A percentile compares a stretch with the other conserved stretches of the same genome.
Conservation (phyloP, 2,888 invertebrate species). For the Agriopis marginaria region DNA sequence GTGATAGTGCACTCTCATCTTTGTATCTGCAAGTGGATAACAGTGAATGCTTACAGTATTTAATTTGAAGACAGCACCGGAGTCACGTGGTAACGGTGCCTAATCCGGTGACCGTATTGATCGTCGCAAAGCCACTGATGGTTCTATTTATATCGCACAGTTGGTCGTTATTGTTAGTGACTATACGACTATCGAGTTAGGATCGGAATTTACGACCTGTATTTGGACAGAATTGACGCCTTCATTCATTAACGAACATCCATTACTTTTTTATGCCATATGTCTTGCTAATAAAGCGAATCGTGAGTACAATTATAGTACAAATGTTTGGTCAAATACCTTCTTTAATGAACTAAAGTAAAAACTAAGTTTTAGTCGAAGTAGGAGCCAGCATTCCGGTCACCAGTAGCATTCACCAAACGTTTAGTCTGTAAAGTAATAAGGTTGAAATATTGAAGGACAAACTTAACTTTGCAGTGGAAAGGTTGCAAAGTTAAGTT, state of each 20-base stretch:
- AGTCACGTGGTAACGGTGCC: neutral
- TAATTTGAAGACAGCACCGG: neutral
- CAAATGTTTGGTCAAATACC: neutral
- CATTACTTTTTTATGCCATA: too few species aligned
- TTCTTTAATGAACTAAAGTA: neutral
- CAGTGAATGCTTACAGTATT: neutral
- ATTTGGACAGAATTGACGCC: slow-evolving; percentile 11
- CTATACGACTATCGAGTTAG: slow-evolving; percentile 5
- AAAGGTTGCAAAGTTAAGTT: too few species aligned
- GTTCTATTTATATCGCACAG: slow-evolving; percentile 26
- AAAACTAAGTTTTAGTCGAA: too few species aligned
- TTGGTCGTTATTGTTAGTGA: slow-evolving; percentile 8
- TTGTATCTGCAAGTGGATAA: neutral
- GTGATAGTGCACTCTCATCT: neutral
- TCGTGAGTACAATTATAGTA: neutral
- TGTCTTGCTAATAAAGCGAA: neutral
- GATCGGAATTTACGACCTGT: slow-evolving; percentile 18
- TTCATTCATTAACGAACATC: slow-evolving; percentile 1
- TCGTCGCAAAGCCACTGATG: slow-evolving; percentile 9
- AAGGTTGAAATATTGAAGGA: too few species aligned
- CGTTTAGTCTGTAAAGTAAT: too few species aligned
- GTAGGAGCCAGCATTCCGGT: too few species aligned
- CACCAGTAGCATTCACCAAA: too few species aligned
- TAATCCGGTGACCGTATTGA: slow-evolving; percentile 16
- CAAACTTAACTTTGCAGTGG: too few species aligned